A percentile compares a stretch with the other conserved stretches of the same genome.
Evolutionary conservation across 2,113 vertebrate species (phyloP).

Genomic region (Phoxinus phoxinus): DNA sequence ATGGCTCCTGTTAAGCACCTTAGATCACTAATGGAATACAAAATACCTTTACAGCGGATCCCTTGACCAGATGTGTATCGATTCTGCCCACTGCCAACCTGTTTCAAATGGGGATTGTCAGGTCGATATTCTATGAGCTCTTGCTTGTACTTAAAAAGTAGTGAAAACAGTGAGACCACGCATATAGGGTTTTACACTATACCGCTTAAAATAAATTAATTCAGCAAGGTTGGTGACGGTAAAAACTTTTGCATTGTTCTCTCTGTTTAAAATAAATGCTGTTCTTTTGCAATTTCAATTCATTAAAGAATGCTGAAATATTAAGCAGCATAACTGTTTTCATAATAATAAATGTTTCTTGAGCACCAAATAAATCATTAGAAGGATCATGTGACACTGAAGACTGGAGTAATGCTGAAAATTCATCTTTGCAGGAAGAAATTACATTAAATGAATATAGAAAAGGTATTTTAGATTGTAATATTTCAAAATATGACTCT

Average conservation of each 20-base stretch:
- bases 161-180: constrained; percentile 15
- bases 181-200: not conserved
- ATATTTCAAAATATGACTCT: not conserved
- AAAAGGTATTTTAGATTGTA: not conserved
- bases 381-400: not conserved
- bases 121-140: constrained; percentile 66
- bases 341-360: not conserved
- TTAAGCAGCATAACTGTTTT: not conserved
- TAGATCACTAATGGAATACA: constrained; percentile 70
- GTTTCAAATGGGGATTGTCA: constrained; percentile 60
- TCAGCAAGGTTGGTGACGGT: not conserved
- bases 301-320: too few relatives aligned
- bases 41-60: constrained; percentile 65
- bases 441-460: not conserved
- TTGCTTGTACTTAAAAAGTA: constrained; percentile 52
- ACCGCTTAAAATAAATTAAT: not conserved
- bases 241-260: too few relatives aligned
- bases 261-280: too few relatives aligned
- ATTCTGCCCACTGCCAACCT: constrained; percentile 61
- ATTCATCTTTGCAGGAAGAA: not conserved
- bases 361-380: not conserved
- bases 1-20: constrained; percentile 56
- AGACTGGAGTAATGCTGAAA: not conserved
- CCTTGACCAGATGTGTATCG: constrained; percentile 66
- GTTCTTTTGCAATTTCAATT: too few relatives aligned